Evolutionary conservation across 2,888 invertebrate species (phyloP), one percentile per base, ranked within the genome.

Genomic region (Tridacna gigas): DNA sequence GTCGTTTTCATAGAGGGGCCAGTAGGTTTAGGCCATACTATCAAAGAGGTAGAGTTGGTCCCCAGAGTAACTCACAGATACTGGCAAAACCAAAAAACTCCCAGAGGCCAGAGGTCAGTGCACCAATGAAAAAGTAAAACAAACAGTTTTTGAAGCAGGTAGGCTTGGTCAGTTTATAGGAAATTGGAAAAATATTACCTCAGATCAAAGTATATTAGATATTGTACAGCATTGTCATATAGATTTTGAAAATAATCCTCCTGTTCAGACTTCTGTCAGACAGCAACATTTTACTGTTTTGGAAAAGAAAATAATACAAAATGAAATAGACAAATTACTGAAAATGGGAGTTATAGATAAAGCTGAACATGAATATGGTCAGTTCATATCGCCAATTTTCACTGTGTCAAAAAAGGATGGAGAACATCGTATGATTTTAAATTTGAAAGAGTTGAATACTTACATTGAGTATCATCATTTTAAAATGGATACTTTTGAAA

Each of bases 381-480:
- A 78, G n/a, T 37, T 65, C 73, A 51, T 86, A 28, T 86, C 84
- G 28, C 60, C 73, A 48, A 77, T 82, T 73, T 86, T 85, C 67
- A 45, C 83, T 4, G 74, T 60, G 65, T 69, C 81, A n/a, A 86
- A 86, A 69, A 26, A n/a, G 18, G 82, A 84, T 79, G 83, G 83
- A 12, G 67, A 81, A 48, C 45, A 79, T 26, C 47, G 83, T 47
- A 37, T 86, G 61, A 86, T 86, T 67, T 74, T 86, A 45, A 84
- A 88, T 82, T 69, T 85, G 37, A 79, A 75, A 25, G n/a, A 71
- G 3, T 51, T 88, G 12, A 88, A 88, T 74, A 26, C 69, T 0
- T 65, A 71, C 66, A 67, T 86, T 25, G 71, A 80, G 28, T 76
- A 84, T 12, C 76, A 77, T 61, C 83, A 85, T 80, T 89, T 87